These are phyloP conservation scores for Zalophus californianus DNA, from an alignment of 2,797 vertebrate species.

Conservation along the genomic window DNA sequence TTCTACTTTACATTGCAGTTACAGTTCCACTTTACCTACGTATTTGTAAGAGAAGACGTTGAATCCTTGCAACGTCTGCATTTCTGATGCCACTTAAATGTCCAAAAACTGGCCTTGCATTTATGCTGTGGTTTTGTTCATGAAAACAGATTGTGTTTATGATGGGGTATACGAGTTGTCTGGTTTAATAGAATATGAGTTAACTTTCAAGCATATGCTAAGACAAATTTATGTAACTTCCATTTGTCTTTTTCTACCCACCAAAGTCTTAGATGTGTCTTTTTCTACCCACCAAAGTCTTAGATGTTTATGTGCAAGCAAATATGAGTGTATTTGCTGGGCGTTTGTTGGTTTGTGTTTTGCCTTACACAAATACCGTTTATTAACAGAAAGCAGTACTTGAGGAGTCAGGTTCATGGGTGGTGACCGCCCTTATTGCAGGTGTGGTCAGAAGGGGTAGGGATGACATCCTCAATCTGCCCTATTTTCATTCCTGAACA, in stretches of 20 bases:
- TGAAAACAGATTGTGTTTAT: neutral
- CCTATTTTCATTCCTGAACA: constrained; percentile 96
- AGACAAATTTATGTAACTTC: neutral
- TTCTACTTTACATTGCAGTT: neutral
- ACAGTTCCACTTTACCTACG: neutral
- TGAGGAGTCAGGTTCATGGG: constrained; percentile 86
- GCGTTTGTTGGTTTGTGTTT: neutral
- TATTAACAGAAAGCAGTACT: neutral
- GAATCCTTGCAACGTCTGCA: neutral
- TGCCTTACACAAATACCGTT: neutral
- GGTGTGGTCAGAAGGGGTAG: constrained; percentile 94
- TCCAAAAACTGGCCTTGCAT: neutral
- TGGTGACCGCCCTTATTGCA: constrained; percentile 95
- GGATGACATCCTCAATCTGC: constrained; percentile 96
- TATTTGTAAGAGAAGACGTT: neutral
- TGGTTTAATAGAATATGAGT: neutral
- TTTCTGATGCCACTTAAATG: neutral
- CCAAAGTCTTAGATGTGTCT: neutral
- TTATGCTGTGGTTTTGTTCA: neutral
- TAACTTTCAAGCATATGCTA: neutral
- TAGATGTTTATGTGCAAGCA: neutral
- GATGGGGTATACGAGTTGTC: neutral
- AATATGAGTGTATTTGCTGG: neutral
- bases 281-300: neutral
- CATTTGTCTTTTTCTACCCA: neutral